Evolutionary conservation across 2,888 invertebrate species (phyloP), one percentile per base, ranked within the genome.

Genomic region (Biston betularia): DNA sequence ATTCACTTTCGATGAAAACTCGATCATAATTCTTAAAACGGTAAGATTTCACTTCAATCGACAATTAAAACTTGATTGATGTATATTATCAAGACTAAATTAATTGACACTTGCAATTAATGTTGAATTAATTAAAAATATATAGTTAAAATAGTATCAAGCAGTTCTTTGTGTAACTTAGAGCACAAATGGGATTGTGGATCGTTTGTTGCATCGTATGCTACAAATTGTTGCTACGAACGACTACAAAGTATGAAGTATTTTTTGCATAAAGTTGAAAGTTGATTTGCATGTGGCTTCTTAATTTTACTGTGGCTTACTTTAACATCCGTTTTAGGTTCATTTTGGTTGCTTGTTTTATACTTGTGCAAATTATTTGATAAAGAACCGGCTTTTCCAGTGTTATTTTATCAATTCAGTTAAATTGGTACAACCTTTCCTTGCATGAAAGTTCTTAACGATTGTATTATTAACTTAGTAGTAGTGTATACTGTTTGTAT

Each of bases 1-100:
- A 54, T 65, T 61, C 65, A 52, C 44, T 56, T 56, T 50, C 38
- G 52, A 60, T 52, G 38, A 61, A 50, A 65, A 55, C 15, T 42
- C 48, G 12, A 58, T 59, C 42, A 6, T 60, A 49, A 55, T 55
- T 45, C 56, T 52, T 60, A 55, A 56, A 50, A 50, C 50, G 54
- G 60, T 60, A 56, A 65, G 55, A 35, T 35, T 44, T 45, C 24
- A 45, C 34, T 48, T 40, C 8, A 38, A 40, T 53, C 33, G 45
- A 42, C 46, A 38, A 38, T 52, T 4, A 12, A n/a, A 35, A 35
- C 10, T 42, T n/a, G 7, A 14, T 34, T 40, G 6, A n/a, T 46
- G 53, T 53, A 53, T 61, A 38, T 6, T 33, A 50, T 6, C 11
- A 14, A 6, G 14, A 11, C 9, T 60, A 14, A 38, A 33, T 54